phyloP scores from a whole-genome alignment of 2,113 vertebrate genomes.

The Otolemur garnettii region DNA sequence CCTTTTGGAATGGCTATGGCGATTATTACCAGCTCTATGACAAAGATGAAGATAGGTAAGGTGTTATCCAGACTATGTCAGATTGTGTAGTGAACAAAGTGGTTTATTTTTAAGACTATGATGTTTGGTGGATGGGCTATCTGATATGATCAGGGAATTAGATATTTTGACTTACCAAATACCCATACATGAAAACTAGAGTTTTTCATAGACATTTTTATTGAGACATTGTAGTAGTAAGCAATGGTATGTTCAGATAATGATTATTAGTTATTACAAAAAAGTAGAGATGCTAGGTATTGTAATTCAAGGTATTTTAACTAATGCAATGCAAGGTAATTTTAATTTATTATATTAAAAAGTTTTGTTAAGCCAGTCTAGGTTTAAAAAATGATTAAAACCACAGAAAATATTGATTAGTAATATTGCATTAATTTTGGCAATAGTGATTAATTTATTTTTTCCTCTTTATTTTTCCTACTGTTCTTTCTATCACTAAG shows the following conservation, averaged over 20 bases:
- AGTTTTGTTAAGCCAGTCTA: background rate
- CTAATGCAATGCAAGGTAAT: slow-evolving; percentile 44
- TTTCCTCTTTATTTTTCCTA: background rate
- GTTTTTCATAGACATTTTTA: slow-evolving; percentile 50
- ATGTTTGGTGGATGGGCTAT: background rate
- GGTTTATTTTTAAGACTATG: background rate
- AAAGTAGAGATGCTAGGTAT: slow-evolving; percentile 8
- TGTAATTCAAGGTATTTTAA: slow-evolving; percentile 16
- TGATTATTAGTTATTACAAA: slow-evolving; percentile 12
- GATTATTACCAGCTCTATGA: slow-evolving; percentile 75
- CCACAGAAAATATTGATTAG: slow-evolving; percentile 10
- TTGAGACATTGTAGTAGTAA: background rate
- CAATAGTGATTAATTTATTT: slow-evolving; percentile 15
- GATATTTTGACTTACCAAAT: slow-evolving; percentile 14
- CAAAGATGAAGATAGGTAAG: slow-evolving; percentile 90
- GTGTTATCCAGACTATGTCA: background rate
- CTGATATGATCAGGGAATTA: background rate
- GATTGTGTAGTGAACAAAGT: background rate
- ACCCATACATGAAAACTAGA: background rate
- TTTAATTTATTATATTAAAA: background rate
- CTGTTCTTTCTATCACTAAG: background rate
- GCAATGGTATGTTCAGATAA: background rate
- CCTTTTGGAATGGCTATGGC: slow-evolving; percentile 87
- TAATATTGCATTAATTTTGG: slow-evolving; percentile 37
- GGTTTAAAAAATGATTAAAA: slow-evolving; percentile 25